phyloP scores from a whole-genome alignment of 2,888 invertebrate species.

The Atrina japonica region DNA sequence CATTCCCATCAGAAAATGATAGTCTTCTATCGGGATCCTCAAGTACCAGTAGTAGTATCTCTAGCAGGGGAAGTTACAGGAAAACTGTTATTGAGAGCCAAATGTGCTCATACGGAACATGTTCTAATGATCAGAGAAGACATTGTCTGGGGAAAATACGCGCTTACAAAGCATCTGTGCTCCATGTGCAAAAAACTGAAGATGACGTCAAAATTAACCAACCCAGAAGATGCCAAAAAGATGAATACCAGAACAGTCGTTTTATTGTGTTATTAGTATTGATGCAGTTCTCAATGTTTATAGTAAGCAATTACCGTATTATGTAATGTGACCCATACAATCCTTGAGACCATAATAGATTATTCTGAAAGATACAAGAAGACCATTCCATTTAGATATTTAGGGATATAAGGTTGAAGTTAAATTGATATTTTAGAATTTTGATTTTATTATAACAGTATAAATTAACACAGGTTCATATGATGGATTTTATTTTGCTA shows the following conservation, averaged over 20 bases:
- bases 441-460: too few relatives aligned
- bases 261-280: constrained; percentile 92
- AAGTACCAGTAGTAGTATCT: constrained; percentile 23
- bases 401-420: too few relatives aligned
- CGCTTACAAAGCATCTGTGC: constrained; percentile 56
- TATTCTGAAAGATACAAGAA: too few relatives aligned
- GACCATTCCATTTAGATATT: too few relatives aligned
- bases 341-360: too few relatives aligned
- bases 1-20: constrained; percentile 52
- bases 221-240: constrained; percentile 38
- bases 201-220: constrained; percentile 14
- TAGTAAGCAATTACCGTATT: constrained; percentile 87
- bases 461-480: too few relatives aligned
- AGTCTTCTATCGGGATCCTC: constrained; percentile 30
- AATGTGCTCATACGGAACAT: constrained; percentile 63
- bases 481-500: too few relatives aligned
- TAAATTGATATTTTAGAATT: too few relatives aligned
- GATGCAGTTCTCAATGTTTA: constrained; percentile 92
- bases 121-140: constrained; percentile 64
- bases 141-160: constrained; percentile 66
- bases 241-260: constrained; percentile 80
- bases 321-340: too few relatives aligned
- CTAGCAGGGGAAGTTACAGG: constrained; percentile 5
- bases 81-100: constrained; percentile 51
- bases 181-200: constrained; percentile 3